Evolutionary conservation across 1,140 invertebrate species (phyloP), one percentile per base, ranked within the genome.

Genomic region (Drosophila pruinosa): DNA sequence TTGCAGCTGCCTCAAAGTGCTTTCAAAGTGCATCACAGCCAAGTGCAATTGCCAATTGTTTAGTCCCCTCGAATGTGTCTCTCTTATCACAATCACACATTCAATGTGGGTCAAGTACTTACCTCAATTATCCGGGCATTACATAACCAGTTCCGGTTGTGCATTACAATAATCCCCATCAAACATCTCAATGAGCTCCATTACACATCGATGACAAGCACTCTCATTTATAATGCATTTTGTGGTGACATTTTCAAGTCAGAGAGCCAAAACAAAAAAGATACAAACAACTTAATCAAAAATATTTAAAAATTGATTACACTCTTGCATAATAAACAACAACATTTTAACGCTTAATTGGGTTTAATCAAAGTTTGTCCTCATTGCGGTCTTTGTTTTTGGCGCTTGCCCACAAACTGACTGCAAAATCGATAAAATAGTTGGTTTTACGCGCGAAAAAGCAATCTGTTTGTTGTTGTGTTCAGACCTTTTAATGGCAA

Each of bases 21-120:
- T 38, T 12, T 12, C 15, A 10, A 31, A 52, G 36, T 41, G 22
- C 24, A 24, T 43, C 48, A 36, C 5, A 15, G 17, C 8, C 5
- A 57, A 4, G 39, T 14, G 24, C 21, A 47, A 47, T 24, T 47
- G 21, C n/a, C 41, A 24, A 34, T 34, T 34, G 41, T 24, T 12
- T 48, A 47, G 14, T 22, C 19, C 2, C 19, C 8, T n/a, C 41
- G 4, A 19, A 45, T 14, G 45, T 76, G 62, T 68, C 73, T 57
- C 63, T 34, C 14, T 36, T 47, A 34, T 45, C 56, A 47, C 43
- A 47, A 47, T 14, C n/a, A 4, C 12, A 14, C 43, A 15, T 26
- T 24, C 21, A 68, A 79, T 61, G 34, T 75, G 67, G 77, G 77
- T 79, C 77, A 79, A 79, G 77, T 80, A 58, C 54, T 68, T 73